Conservation (phyloP, 2,797 vertebrate species). For the Varecia variegata region DNA sequence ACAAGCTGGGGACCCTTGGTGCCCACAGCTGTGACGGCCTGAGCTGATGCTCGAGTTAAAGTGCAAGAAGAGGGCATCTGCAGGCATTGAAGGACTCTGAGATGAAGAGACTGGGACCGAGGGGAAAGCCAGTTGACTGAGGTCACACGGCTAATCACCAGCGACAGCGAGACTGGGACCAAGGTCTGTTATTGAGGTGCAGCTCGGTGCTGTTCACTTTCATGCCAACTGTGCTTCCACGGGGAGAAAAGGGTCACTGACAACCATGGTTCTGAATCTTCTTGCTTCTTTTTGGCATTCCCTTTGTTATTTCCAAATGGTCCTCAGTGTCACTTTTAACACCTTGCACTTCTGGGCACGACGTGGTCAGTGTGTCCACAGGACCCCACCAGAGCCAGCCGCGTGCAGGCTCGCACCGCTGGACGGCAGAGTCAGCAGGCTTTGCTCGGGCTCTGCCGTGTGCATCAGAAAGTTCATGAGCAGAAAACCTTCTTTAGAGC, state of each 20-base stretch:
- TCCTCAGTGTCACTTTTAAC: not conserved
- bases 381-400: rapidly evolving
- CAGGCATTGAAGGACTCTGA: too few species aligned
- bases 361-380: rapidly evolving
- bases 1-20: rapidly evolving
- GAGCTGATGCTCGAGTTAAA: too few species aligned
- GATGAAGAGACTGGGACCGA: not conserved
- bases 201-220: rapidly evolving
- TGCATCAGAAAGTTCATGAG: rapidly evolving
- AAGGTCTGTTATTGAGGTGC: rapidly evolving
- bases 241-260: not conserved
- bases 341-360: rapidly evolving
- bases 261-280: rapidly evolving
- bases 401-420: rapidly evolving
- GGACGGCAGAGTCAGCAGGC: rapidly evolving
- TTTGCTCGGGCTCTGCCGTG: not conserved
- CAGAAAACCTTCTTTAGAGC: too few species aligned
- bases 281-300: too few species aligned
- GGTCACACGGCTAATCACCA: not conserved
- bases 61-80: not conserved
- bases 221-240: rapidly evolving
- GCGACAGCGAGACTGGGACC: too few species aligned
- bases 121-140: not conserved
- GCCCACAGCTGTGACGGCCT: not conserved
- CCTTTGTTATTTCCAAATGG: rapidly evolving